Evolutionary conservation across 2,888 invertebrate genomes (phyloP).

Genomic region (Ormyrus labotus): DNA sequence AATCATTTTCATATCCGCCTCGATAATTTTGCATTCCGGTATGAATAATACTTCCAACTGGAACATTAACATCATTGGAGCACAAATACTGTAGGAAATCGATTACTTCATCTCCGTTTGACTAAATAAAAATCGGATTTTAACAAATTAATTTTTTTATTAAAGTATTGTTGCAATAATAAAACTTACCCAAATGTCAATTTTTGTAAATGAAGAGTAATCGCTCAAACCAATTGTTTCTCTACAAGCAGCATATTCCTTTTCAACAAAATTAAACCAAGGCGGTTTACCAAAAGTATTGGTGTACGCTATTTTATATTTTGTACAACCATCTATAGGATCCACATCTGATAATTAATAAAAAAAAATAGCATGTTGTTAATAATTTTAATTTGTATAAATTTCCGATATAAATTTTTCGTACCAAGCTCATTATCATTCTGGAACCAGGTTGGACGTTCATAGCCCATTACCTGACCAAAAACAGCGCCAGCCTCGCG

Average conservation of each 20-base stretch:
- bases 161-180: slow-evolving; percentile 31
- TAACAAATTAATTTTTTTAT: slow-evolving; percentile 4
- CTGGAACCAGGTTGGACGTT: slow-evolving; percentile 95
- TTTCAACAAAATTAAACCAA: slow-evolving; percentile 93
- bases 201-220: slow-evolving; percentile 98
- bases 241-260: slow-evolving; percentile 95
- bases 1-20: slow-evolving; percentile 99
- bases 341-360: slow-evolving; percentile 63
- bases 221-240: slow-evolving; percentile 95
- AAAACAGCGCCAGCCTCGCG: slow-evolving; percentile 95
- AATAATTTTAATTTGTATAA: too few species aligned
- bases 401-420: too few species aligned
- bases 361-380: too few species aligned
- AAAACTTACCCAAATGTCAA: slow-evolving; percentile 89
- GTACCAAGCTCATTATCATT: slow-evolving; percentile 76
- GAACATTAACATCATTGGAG: slow-evolving; percentile 96
- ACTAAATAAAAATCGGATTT: slow-evolving; percentile 77
- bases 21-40: slow-evolving; percentile 97
- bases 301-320: slow-evolving; percentile 85
- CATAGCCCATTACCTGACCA: slow-evolving; percentile 98
- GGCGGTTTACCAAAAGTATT: slow-evolving; percentile 93
- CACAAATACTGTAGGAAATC: slow-evolving; percentile 94
- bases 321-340: slow-evolving; percentile 76
- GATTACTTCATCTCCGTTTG: slow-evolving; percentile 91
- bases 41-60: slow-evolving; percentile 94